Percentiles rank a stretch among this genome's conserved stretches.
These are phyloP conservation scores for Macaria notata DNA, from an alignment of 2,888 invertebrate genomes.

Conservation along the genomic window DNA sequence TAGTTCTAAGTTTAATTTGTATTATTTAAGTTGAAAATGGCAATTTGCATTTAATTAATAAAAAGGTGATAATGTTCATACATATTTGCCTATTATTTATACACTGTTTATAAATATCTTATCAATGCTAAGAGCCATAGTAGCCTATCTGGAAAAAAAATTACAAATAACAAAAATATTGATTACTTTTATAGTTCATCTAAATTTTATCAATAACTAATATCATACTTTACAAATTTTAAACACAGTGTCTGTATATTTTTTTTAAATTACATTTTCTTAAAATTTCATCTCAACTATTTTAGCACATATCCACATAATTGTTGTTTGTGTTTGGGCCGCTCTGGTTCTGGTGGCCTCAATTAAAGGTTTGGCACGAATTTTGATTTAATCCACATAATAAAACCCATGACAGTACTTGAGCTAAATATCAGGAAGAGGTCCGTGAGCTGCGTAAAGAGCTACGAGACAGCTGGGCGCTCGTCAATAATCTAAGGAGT, in stretches of 20 bases:
- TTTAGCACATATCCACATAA: conserved; percentile 2
- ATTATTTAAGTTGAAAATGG: conserved; percentile 1
- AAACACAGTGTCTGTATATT: conserved; percentile 1
- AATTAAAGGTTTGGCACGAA: too few relatives aligned
- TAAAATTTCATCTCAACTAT: conserved; percentile 15
- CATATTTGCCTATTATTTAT: conserved; percentile 4
- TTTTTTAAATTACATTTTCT: conserved; percentile 10
- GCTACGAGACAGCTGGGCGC: too few relatives aligned
- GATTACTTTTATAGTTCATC: conserved; percentile 15
- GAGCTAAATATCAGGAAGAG: too few relatives aligned
- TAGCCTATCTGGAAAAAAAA: conserved; percentile 14
- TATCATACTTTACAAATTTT: conserved; percentile 7
- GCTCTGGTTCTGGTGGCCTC: too few relatives aligned
- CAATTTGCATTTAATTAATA: conserved; percentile 3
- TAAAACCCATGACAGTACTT: too few relatives aligned
- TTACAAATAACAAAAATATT: conserved; percentile 18
- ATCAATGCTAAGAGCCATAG: conserved; percentile 14
- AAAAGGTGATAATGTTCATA: conserved; percentile 2
- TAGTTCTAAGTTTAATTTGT: conserved; percentile 7
- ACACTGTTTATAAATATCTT: conserved; percentile 10
- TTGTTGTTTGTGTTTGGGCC: conserved; percentile 2
- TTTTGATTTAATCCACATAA: too few relatives aligned
- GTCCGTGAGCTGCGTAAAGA: too few relatives aligned
- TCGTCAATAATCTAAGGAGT: too few relatives aligned
- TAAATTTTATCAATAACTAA: conserved; percentile 15